Evolutionary conservation across 2,797 vertebrate genomes (phyloP).

Genomic region (Coilia nasus): DNA sequence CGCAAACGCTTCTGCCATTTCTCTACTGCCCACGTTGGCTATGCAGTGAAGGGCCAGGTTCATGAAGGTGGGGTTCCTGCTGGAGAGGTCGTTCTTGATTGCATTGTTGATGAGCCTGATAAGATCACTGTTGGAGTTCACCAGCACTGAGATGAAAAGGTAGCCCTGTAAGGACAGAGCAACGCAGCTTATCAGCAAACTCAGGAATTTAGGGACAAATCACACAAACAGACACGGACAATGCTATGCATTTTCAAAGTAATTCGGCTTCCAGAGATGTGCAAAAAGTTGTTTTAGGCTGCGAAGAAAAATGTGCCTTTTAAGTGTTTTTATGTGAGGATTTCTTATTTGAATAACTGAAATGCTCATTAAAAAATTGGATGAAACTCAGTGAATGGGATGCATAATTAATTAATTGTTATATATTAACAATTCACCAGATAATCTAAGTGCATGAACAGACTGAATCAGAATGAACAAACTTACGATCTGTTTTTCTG

Average conservation of each 20-base stretch:
- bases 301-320: too few species aligned
- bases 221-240: background rate
- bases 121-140: slow-evolving; percentile 91
- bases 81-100: slow-evolving; percentile 92
- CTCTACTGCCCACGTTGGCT: slow-evolving; percentile 90
- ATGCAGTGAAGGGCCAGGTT: slow-evolving; percentile 92
- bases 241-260: too few species aligned
- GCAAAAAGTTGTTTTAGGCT: too few species aligned
- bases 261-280: too few species aligned
- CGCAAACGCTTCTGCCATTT: slow-evolving; percentile 92
- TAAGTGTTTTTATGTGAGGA: too few species aligned
- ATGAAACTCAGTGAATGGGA: too few species aligned
- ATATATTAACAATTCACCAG: background rate
- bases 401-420: too few species aligned
- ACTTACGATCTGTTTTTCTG: slow-evolving; percentile 91
- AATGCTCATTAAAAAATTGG: too few species aligned
- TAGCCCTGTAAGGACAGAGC: slow-evolving; percentile 74
- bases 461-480: background rate
- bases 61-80: slow-evolving; percentile 95
- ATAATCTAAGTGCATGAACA: background rate
- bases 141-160: slow-evolving; percentile 91
- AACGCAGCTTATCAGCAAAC: background rate
- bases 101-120: slow-evolving; percentile 93
- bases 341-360: too few species aligned
- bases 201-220: background rate